Base-by-base conservation (phyloP, 64 coral and sea anemone species). In the Pocillopora verrucosa region DNA sequence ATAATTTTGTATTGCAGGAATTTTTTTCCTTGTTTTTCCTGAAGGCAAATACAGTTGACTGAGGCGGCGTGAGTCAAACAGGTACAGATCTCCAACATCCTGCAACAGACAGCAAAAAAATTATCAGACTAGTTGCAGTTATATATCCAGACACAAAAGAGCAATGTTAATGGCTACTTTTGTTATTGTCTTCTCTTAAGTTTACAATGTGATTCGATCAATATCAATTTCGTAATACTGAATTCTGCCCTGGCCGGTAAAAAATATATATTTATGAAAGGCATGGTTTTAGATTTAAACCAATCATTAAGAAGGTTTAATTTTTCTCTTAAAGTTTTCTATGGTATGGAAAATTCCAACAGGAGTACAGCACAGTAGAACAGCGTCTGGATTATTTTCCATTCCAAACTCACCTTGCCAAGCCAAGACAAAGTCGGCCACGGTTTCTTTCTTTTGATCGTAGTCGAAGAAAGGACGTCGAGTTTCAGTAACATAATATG, bases 401-500 rank as follows among this genome's bases (percentile, higher is more conserved):
- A 3, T 45, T 58, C 13, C 19, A 38, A 51, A 35, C 60, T 85
- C 19, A 95, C 97, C 94, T 95, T 93, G 76, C 97, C 97, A 62
- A 99, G 87, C 97, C 97, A 99, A 1, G 88, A 77, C 7, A 95
- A 56, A 26, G 88, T 99, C 15, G 93, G 89, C 97, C 97, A 99
- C 73, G 97, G 97, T 73, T 99, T 99, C 22, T 99, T 99, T n/a
- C 97, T 90, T 59, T 99, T 99, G 36, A 99, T 99, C 17, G 90
- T 90, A 26, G 94, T 90, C 37, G 93, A 95, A 22, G 94, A 78
- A 36, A 99, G 67, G 22, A 99, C 83, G 62, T 88, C 85, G 80
- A 96, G 45, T 34, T 89, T 83, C 34, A 96, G 75, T 81, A 86
- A 76, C 94, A 96, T 96, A 93, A 68, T 93, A 84, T 69, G 59